A percentile compares a stretch with the other conserved stretches of the same genome.
Conservation (phyloP, 2,113 vertebrate species). For the Ahaetulla prasina region DNA sequence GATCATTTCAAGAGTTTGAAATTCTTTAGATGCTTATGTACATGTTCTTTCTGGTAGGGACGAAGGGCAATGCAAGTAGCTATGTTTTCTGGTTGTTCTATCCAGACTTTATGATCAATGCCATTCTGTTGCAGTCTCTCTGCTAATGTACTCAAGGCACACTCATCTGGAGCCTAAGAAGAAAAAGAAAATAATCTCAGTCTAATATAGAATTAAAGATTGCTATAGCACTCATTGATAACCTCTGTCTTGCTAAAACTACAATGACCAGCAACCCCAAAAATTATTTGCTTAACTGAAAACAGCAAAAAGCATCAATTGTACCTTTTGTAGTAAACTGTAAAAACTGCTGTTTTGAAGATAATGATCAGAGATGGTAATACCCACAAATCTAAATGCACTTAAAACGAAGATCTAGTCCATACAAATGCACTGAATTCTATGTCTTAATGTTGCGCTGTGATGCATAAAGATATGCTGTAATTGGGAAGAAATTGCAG, state of each 20-base stretch:
- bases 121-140: slow-evolving; percentile 69
- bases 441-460: not conserved
- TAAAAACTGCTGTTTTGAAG: not conserved
- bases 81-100: slow-evolving; percentile 85
- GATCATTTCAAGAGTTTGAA: slow-evolving; percentile 85
- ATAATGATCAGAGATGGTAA: not conserved
- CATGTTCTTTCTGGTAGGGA: slow-evolving; percentile 83
- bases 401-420: not conserved
- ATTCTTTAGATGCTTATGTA: slow-evolving; percentile 78
- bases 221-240: not conserved
- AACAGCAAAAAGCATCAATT: not conserved
- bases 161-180: slow-evolving; percentile 78
- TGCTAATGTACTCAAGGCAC: slow-evolving; percentile 70
- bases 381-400: not conserved
- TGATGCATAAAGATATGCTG: not conserved
- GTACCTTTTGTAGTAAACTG: not conserved
- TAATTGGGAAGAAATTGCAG: not conserved
- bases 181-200: not conserved
- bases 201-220: not conserved
- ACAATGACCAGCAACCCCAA: not conserved
- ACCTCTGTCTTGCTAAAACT: not conserved
- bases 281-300: not conserved
- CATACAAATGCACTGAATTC: not conserved
- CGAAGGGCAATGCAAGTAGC: slow-evolving; percentile 85
- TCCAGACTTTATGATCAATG: slow-evolving; percentile 82